phyloP scores from a whole-genome alignment of 2,113 vertebrate species.

The Austrofundulus limnaeus region DNA sequence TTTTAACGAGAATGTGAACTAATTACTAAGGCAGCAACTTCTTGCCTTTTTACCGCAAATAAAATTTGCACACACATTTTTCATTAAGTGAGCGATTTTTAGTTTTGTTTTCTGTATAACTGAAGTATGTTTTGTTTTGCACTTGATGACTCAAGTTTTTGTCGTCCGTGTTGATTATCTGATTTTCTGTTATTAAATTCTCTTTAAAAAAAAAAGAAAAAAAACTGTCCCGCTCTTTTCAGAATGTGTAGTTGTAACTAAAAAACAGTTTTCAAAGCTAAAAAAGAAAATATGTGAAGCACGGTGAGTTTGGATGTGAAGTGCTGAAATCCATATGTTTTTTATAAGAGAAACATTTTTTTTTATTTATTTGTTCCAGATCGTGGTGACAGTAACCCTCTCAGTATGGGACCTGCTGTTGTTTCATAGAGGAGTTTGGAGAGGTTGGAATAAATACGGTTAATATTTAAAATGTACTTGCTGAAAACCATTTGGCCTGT shows the following conservation, averaged over 20 bases:
- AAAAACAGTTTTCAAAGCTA: constrained; percentile 39
- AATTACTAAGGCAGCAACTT: neutral
- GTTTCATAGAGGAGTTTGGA: constrained; percentile 25
- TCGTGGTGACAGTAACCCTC: constrained; percentile 42
- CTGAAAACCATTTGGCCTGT: constrained; percentile 16
- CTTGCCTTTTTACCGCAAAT: no score
- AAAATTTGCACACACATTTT: constrained; percentile 3
- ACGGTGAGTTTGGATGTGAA: constrained; percentile 25
- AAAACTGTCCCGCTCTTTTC: neutral
- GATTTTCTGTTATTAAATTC: no score
- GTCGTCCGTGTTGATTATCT: constrained; percentile 21
- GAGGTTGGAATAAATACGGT: constrained; percentile 35
- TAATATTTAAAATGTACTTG: constrained; percentile 36
- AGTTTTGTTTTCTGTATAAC: neutral
- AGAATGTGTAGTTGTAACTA: constrained; percentile 23
- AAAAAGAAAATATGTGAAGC: constrained; percentile 53
- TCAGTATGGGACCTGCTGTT: constrained; percentile 40
- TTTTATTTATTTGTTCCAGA: constrained; percentile 51
- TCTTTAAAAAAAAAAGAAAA: constrained; percentile 3
- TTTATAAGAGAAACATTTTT: constrained; percentile 17
- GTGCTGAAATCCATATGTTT: constrained; percentile 46
- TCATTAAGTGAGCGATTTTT: neutral
- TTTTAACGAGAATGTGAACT: constrained; percentile 7
- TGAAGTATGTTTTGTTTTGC: constrained; percentile 5
- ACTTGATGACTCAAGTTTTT: constrained; percentile 1